phyloP scores from a whole-genome alignment of 2,797 vertebrate genomes.

The Nannoperca obscura region DNA sequence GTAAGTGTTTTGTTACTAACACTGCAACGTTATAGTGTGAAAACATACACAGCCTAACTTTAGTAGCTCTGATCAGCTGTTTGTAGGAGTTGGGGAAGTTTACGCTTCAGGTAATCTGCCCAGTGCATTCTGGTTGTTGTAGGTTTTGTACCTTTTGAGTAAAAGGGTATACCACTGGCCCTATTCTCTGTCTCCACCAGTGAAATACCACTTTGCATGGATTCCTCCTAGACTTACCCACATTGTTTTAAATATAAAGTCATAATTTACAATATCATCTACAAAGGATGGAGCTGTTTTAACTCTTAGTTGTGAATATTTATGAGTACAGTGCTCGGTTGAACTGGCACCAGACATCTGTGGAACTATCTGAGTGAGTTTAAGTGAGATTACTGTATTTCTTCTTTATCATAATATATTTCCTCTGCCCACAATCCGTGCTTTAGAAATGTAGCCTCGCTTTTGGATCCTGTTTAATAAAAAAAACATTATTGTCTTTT shows the following conservation, averaged over 20 bases:
- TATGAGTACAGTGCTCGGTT: not conserved
- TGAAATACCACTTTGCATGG: not conserved
- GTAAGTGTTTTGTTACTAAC: too few species aligned
- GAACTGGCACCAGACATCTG: constrained; percentile 11
- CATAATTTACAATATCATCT: not conserved
- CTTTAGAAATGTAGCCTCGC: not conserved
- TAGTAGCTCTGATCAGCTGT: too few species aligned
- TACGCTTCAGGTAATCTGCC: not conserved
- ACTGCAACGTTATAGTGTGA: too few species aligned
- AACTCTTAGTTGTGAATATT: not conserved
- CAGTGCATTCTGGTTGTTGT: too few species aligned
- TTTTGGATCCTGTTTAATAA: constrained; percentile 34
- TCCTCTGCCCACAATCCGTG: constrained; percentile 12
- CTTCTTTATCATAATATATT: constrained; percentile 25
- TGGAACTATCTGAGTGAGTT: not conserved
- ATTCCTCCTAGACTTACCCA: not conserved
- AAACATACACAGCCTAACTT: too few species aligned
- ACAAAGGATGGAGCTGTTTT: not conserved
- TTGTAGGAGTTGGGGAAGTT: not conserved
- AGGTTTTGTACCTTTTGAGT: too few species aligned
- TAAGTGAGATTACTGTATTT: constrained; percentile 5
- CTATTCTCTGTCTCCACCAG: too few species aligned
- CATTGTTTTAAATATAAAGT: not conserved
- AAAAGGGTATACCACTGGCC: too few species aligned
- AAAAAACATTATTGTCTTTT: constrained; percentile 43